These are phyloP conservation scores for Perccottus glenii DNA, from an alignment of 2,113 vertebrate species.

Conservation along the genomic window DNA sequence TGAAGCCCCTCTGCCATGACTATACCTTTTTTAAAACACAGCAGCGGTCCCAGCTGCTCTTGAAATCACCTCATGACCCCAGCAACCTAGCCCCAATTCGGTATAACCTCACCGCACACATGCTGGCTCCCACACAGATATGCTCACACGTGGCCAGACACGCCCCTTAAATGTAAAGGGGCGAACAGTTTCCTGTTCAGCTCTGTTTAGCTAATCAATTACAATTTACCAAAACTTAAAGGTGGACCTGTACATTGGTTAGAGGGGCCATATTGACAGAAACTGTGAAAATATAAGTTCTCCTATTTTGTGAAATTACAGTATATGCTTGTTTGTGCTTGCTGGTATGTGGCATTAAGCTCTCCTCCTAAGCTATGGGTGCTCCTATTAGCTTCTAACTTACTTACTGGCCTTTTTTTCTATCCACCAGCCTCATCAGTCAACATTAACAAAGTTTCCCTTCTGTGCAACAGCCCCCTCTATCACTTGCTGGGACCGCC, in stretches of 20 bases:
- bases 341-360: too few species aligned
- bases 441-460: conserved; percentile 73
- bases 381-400: conserved; percentile 37
- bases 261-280: too few species aligned
- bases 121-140: conserved; percentile 67
- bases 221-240: conserved; percentile 25
- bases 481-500: conserved; percentile 52
- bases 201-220: conserved; percentile 39
- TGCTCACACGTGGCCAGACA: conserved; percentile 47
- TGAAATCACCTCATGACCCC: conserved; percentile 54
- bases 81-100: conserved; percentile 52
- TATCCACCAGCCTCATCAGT: conserved; percentile 58
- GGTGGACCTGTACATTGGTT: too few species aligned
- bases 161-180: neutral
- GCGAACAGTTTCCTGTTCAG: conserved; percentile 35
- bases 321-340: too few species aligned
- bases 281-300: too few species aligned
- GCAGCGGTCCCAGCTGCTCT: conserved; percentile 57
- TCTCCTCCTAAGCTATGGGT: too few species aligned
- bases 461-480: conserved; percentile 58
- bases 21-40: conserved; percentile 22
- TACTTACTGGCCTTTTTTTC: conserved; percentile 29
- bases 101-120: conserved; percentile 54
- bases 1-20: neutral
- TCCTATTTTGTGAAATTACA: too few species aligned